A percentile compares a stretch with the other conserved stretches of the same genome.
Conservation (phyloP, 1,140 invertebrate species). For the Idris sp. region DNA sequence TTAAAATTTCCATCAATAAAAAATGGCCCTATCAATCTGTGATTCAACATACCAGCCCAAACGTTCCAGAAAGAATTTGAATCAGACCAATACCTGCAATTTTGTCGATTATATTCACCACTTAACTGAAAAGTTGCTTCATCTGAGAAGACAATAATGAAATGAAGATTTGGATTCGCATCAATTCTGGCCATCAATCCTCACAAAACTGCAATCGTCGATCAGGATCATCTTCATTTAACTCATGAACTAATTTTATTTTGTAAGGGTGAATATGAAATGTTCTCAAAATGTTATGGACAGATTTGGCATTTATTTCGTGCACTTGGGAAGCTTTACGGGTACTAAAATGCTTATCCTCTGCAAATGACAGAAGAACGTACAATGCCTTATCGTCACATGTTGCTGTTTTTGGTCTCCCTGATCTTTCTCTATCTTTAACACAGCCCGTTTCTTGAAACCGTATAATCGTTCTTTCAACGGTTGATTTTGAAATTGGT, state of each 20-base stretch:
- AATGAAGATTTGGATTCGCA: not conserved
- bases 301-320: slow-evolving; percentile 3
- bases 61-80: slow-evolving; percentile 54
- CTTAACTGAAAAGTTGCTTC: slow-evolving; percentile 16
- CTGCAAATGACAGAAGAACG: not conserved
- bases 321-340: slow-evolving; percentile 11
- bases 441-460: slow-evolving; percentile 11
- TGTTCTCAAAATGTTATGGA: slow-evolving; percentile 11
- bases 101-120: slow-evolving; percentile 2
- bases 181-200: slow-evolving; percentile 11
- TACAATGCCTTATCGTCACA: slow-evolving; percentile 3
- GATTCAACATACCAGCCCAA: slow-evolving; percentile 65
- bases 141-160: slow-evolving; percentile 20
- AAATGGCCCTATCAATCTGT: slow-evolving; percentile 65
- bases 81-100: slow-evolving; percentile 12
- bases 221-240: slow-evolving; percentile 18
- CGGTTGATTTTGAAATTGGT: slow-evolving; percentile 8
- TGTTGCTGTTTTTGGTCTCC: slow-evolving; percentile 6
- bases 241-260: slow-evolving; percentile 12
- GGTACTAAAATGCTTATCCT: slow-evolving; percentile 8
- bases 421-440: not conserved
- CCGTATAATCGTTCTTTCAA: slow-evolving; percentile 2
- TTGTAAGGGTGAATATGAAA: slow-evolving; percentile 13
- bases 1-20: slow-evolving; percentile 63
- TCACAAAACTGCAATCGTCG: slow-evolving; percentile 18